A percentile compares a stretch with the other conserved stretches of the same genome.
Evolutionary conservation across 2,113 vertebrate genomes (phyloP).

Genomic region (Callorhinus ursinus): DNA sequence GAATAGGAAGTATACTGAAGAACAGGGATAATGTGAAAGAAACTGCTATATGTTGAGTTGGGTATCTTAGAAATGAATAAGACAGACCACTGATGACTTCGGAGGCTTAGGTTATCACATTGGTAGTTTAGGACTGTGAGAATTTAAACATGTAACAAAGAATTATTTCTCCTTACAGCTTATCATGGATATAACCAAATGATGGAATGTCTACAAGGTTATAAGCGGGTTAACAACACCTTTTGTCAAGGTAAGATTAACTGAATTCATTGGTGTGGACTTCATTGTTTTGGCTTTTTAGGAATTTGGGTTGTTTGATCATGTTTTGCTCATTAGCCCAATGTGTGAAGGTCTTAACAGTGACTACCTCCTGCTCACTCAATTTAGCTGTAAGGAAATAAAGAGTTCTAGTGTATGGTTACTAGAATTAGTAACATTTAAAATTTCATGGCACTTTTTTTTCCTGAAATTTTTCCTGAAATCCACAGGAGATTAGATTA

Average conservation of each 20-base stretch:
- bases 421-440: neutral
- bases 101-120: neutral
- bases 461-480: neutral
- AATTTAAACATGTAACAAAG: neutral
- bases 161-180: conserved; percentile 83
- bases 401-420: neutral
- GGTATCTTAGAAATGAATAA: neutral
- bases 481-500: neutral
- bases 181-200: conserved; percentile 88
- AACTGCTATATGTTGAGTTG: neutral
- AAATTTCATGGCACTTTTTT: neutral
- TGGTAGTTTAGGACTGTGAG: neutral
- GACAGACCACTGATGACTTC: neutral
- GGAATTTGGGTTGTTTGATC: neutral
- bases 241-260: conserved; percentile 93
- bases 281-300: neutral
- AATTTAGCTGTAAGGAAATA: neutral
- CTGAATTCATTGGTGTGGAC: neutral
- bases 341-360: neutral
- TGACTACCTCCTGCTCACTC: neutral
- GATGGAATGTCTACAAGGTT: conserved; percentile 95
- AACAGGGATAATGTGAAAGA: neutral
- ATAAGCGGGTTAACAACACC: conserved; percentile 94
- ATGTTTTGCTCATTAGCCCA: neutral
- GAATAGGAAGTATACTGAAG: neutral